phyloP scores from a whole-genome alignment of 2,113 vertebrate genomes.

The Platycercus adscitus region DNA sequence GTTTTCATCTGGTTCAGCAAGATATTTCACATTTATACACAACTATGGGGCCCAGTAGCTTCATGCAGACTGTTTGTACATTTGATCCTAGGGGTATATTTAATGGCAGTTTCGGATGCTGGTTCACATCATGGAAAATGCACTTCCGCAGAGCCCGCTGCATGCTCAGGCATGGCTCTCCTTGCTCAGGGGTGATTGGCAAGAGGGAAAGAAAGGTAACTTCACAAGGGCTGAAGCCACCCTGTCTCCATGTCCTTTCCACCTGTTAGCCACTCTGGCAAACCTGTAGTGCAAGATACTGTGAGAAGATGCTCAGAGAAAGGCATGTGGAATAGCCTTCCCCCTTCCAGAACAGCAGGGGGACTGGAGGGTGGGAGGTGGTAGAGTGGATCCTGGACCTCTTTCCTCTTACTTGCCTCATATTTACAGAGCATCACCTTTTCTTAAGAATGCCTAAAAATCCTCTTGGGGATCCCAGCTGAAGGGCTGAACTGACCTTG shows the following conservation, averaged over 20 bases:
- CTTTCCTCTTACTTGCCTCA: background rate
- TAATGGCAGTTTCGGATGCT: background rate
- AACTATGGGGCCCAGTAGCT: background rate
- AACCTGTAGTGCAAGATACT: background rate
- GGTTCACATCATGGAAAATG: background rate
- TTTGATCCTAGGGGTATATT: background rate
- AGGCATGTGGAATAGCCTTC: background rate
- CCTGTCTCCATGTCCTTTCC: background rate
- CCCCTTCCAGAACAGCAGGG: background rate
- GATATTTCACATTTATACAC: background rate
- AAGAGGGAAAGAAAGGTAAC: background rate
- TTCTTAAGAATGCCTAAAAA: background rate
- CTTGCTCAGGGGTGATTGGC: background rate
- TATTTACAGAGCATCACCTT: background rate
- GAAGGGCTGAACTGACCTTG: background rate
- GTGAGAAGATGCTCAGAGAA: background rate
- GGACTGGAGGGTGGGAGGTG: background rate
- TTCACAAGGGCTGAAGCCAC: background rate
- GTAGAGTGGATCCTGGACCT: background rate
- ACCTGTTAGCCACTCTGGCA: background rate
- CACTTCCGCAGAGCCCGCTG: fast-evolving
- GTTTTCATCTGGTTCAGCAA: background rate
- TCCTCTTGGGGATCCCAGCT: background rate
- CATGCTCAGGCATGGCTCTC: background rate
- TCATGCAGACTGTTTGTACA: background rate